Evolutionary conservation across 2,888 invertebrate species (phyloP).

Genomic region (Caenorhabditis sinica): DNA sequence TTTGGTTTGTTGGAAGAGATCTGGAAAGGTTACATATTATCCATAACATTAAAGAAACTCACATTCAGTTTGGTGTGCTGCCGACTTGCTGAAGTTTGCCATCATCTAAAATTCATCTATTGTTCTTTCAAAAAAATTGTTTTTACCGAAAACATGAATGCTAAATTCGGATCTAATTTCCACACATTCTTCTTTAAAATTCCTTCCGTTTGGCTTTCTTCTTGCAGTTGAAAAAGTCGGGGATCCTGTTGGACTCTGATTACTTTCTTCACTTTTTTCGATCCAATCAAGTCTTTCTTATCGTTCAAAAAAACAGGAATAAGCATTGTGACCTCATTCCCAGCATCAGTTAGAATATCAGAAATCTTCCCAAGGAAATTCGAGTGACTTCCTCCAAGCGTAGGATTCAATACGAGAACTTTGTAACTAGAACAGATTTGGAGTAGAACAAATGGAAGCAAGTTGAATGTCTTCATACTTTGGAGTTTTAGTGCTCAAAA

Average conservation of each 20-base stretch:
- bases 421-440: constrained; percentile 39
- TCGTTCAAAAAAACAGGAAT: constrained; percentile 50
- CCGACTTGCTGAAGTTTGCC: constrained; percentile 35
- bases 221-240: constrained; percentile 27
- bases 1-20: constrained; percentile 37
- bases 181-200: constrained; percentile 36
- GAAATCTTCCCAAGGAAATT: constrained; percentile 70
- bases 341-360: constrained; percentile 67
- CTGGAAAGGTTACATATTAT: constrained; percentile 19
- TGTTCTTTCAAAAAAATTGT: no score
- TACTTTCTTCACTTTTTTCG: constrained; percentile 56
- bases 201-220: constrained; percentile 38
- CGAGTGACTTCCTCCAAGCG: constrained; percentile 65
- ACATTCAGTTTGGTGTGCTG: constrained; percentile 34
- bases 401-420: constrained; percentile 67
- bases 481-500: background rate
- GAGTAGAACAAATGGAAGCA: background rate
- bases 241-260: constrained; percentile 48
- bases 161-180: constrained; percentile 26
- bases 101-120: constrained; percentile 27
- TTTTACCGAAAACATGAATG: constrained; percentile 32
- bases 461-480: background rate
- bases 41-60: background rate
- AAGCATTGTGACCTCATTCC: constrained; percentile 67
- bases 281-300: constrained; percentile 53